Conservation (phyloP, 2,113 vertebrate species). For the Chaenocephalus aceratus region DNA sequence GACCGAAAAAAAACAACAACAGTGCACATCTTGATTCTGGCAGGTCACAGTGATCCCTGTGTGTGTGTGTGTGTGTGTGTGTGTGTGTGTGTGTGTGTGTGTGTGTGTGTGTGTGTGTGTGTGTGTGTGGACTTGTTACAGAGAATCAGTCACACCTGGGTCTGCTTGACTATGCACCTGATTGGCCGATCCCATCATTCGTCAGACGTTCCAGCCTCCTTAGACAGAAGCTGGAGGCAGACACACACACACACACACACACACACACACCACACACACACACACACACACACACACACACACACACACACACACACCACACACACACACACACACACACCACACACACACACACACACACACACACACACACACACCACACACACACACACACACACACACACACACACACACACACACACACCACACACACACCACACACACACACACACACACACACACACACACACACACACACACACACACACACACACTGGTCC, state of each 20-base stretch:
- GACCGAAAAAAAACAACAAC: conserved; percentile 53
- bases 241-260: conserved; percentile 8
- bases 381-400: conserved; percentile 20
- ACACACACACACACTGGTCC: conserved; percentile 8
- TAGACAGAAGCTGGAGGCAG: conserved; percentile 24
- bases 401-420: conserved; percentile 7
- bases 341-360: conserved; percentile 10
- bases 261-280: conserved; percentile 7
- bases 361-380: conserved; percentile 15
- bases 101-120: too few relatives aligned
- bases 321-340: conserved; percentile 10
- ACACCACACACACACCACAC: conserved; percentile 17
- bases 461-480: conserved; percentile 14
- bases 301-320: conserved; percentile 14
- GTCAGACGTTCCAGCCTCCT: conserved; percentile 11
- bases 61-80: conserved; percentile 5
- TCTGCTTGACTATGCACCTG: conserved; percentile 51
- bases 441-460: conserved; percentile 9
- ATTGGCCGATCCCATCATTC: conserved; percentile 36
- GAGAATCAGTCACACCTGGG: conserved; percentile 31
- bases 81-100: too few relatives aligned
- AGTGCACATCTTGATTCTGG: conserved; percentile 21
- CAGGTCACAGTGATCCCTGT: conserved; percentile 43
- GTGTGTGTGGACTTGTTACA: conserved; percentile 15
- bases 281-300: too few relatives aligned